phyloP scores from a whole-genome alignment of 2,113 vertebrate genomes.

The Stegastes partitus region DNA sequence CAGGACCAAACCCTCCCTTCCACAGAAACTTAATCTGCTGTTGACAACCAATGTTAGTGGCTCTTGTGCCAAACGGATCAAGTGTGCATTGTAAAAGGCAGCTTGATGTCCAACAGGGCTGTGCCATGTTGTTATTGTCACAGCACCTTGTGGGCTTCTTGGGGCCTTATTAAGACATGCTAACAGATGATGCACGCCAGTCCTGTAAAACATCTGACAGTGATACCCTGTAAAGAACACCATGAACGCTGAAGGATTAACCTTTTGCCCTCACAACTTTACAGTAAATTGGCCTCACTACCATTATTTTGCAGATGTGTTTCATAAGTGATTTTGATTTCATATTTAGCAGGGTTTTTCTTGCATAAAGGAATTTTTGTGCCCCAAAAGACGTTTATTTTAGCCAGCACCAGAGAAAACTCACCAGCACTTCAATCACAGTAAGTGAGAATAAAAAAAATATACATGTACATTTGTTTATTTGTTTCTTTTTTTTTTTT shows the following conservation, averaged over 20 bases:
- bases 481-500: too few species aligned
- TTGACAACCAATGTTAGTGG: constrained; percentile 66
- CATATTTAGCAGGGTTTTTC: too few species aligned
- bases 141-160: constrained; percentile 56
- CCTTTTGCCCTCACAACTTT: constrained; percentile 19
- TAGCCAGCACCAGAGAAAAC: too few species aligned
- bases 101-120: constrained; percentile 52
- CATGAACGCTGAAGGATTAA: background rate
- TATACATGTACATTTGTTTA: too few species aligned
- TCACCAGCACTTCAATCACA: too few species aligned
- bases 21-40: constrained; percentile 68
- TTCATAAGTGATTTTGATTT: background rate
- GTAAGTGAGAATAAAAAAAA: too few species aligned
- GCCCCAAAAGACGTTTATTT: too few species aligned
- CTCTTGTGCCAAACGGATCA: constrained; percentile 65
- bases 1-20: constrained; percentile 25
- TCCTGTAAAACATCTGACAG: constrained; percentile 61
- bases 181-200: constrained; percentile 68
- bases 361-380: too few species aligned
- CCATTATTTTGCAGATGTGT: constrained; percentile 12
- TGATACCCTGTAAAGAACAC: constrained; percentile 27
- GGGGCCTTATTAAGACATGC: constrained; percentile 60
- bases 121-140: constrained; percentile 53
- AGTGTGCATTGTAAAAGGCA: constrained; percentile 67
- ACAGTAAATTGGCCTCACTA: background rate